Evolutionary conservation across 2,888 invertebrate genomes (phyloP).

Genomic region (Nebria brevicollis): DNA sequence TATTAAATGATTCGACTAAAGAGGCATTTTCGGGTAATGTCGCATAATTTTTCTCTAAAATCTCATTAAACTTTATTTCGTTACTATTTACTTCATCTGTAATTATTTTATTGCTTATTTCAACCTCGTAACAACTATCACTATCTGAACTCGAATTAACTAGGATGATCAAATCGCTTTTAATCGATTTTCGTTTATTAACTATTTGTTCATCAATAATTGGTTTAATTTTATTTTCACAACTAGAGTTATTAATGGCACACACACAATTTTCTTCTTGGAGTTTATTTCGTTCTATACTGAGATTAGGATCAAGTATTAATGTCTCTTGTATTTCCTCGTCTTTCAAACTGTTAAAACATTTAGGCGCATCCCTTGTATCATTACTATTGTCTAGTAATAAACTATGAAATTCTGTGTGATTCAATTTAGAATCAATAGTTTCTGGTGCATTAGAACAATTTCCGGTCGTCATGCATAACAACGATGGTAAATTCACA

Average conservation of each 20-base stretch:
- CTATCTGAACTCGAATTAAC: slow-evolving; percentile 8
- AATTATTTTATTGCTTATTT: background rate
- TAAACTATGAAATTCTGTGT: background rate
- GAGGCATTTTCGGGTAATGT: slow-evolving; percentile 5
- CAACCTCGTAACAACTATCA: background rate
- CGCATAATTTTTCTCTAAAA: slow-evolving; percentile 9
- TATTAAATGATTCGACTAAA: background rate
- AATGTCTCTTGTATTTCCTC: background rate
- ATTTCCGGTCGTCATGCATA: background rate
- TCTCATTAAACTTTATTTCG: background rate
- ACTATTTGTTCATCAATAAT: background rate
- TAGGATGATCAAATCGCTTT: background rate
- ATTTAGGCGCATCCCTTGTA: background rate
- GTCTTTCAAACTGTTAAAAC: background rate
- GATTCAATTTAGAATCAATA: background rate
- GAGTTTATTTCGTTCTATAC: background rate
- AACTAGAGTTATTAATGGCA: background rate
- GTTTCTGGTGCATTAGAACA: background rate
- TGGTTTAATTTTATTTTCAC: background rate
- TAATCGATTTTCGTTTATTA: background rate
- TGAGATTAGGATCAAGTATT: background rate
- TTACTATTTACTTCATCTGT: background rate
- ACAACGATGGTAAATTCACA: background rate
- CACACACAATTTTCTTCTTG: background rate
- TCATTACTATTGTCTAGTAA: background rate